Evolutionary conservation across 1,140 invertebrate genomes (phyloP), one percentile per base, ranked within the genome.

Genomic region (Sitobion miscanthi): DNA sequence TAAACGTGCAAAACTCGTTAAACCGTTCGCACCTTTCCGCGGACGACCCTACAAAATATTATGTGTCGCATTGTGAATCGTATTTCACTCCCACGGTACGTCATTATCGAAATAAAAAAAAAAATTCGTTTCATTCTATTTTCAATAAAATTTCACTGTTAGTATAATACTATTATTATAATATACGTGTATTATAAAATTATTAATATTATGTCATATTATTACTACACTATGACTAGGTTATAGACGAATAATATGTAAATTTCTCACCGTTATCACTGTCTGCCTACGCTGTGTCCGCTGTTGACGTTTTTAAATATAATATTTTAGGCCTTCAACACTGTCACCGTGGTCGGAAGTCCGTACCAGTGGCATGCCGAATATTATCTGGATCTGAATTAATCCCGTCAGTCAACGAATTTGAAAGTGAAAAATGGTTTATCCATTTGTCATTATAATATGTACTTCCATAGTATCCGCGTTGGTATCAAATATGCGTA

Each of bases 231-330:
- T 17, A 14, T 52, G 17, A 38, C 38, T 38, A 38, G 38, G 38
- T 11, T 69, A 14, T 69, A 69, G 14, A 77, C 14, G 5, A 7
- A 23, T n/a, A 77, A n/a, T 77, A 77, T 77, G 62, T 77, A 77
- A 77, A 77, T 77, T n/a, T n/a, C 62, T 77, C 62, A 77, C 62
- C 62, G n/a, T 77, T 77, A 77, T 77, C 62, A 77, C 62, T n/a
- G 62, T 77, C 62, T 77, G n/a, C n/a, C 30, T 30, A 77, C 42
- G 4, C n/a, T 17, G 11, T n/a, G 23, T 77, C n/a, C 62, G 23
- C 62, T 2, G n/a, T 77, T 77, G 62, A 77, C 62, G 62, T 77
- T 77, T 77, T 77, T 17, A n/a, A 77, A n/a, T 77, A 77, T 77
- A n/a, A 77, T 77, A n/a, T n/a, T n/a, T 20, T 77, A 77, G 30